These are phyloP conservation scores for Listronotus oregonensis DNA, from an alignment of 1,140 invertebrate species.

Conservation along the genomic window DNA sequence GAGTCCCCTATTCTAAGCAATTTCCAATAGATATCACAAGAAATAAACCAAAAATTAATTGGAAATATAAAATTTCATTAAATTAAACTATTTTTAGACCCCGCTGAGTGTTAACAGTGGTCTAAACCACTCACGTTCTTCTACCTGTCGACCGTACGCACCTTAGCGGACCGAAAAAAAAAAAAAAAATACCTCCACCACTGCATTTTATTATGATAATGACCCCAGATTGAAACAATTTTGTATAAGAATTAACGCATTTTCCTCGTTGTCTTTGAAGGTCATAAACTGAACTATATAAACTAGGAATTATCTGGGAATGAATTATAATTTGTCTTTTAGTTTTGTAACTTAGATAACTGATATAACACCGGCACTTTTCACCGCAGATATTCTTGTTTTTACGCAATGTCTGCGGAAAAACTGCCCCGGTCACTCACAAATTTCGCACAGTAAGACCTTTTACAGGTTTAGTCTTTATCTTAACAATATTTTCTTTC, in stretches of 20 bases:
- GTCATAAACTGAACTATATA: constrained; percentile 38
- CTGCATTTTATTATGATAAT: constrained; percentile 38
- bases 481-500: no score
- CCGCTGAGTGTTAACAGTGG: neutral
- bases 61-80: no score
- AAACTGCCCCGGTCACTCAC: no score
- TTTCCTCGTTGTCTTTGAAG: constrained; percentile 38
- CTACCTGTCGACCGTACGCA: constrained; percentile 24
- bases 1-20: no score
- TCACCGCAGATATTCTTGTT: no score
- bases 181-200: constrained; percentile 29
- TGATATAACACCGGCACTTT: no score
- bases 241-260: constrained; percentile 37
- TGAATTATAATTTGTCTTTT: constrained; percentile 36
- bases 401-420: no score
- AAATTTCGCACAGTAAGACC: no score
- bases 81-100: no score
- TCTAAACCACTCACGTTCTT: constrained; percentile 4
- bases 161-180: constrained; percentile 13
- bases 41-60: no score
- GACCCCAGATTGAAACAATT: constrained; percentile 32
- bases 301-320: constrained; percentile 22
- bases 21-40: no score
- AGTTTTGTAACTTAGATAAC: constrained; percentile 20
- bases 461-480: no score